A percentile compares a stretch with the other conserved stretches of the same genome.
Conservation (phyloP, 2,797 vertebrate species). For the Mionectes olivaceus region DNA sequence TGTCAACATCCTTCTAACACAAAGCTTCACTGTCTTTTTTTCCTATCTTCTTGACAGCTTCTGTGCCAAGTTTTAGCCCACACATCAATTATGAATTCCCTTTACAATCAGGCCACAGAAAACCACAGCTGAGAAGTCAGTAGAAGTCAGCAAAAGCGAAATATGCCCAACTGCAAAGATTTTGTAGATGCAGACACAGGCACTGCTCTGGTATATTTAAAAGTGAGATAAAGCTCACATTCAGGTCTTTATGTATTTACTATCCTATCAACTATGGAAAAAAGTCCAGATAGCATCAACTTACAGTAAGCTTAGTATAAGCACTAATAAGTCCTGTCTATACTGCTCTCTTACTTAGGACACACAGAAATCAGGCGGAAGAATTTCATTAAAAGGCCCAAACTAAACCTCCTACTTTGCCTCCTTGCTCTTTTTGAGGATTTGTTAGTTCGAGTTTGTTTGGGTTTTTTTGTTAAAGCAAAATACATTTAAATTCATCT, state of each 20-base stretch:
- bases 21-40: conserved; percentile 44
- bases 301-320: neutral
- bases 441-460: neutral
- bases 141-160: neutral
- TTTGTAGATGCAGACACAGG: neutral
- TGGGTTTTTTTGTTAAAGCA: neutral
- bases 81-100: conserved; percentile 46
- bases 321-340: neutral
- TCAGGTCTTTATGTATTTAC: neutral
- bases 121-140: conserved; percentile 8
- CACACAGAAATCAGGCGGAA: neutral
- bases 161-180: neutral
- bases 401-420: neutral
- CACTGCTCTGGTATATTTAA: neutral
- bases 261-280: neutral
- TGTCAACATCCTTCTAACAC: neutral
- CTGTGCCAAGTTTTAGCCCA: conserved; percentile 57
- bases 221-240: neutral
- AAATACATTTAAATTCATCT: neutral
- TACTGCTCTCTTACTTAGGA: neutral
- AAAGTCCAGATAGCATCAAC: neutral
- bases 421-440: neutral
- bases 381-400: neutral
- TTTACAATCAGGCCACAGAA: neutral
- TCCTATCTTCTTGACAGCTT: conserved; percentile 23